These are phyloP conservation scores for Corvus hawaiiensis DNA, from an alignment of 2,113 vertebrate species.

Conservation along the genomic window DNA sequence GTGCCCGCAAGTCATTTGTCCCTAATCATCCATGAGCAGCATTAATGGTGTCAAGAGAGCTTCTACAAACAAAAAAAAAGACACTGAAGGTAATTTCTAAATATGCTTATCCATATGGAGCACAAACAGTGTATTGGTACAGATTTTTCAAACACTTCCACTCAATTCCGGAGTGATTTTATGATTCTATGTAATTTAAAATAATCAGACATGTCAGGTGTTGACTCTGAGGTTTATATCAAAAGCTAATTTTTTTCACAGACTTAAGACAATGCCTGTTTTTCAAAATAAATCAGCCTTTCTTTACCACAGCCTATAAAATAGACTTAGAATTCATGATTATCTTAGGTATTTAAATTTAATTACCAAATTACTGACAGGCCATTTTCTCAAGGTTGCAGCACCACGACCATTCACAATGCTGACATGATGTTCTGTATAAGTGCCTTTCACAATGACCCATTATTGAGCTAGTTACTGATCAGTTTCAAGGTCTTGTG, in stretches of 20 bases:
- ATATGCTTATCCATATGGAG: not conserved
- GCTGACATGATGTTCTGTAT: not conserved
- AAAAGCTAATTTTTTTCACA: not conserved
- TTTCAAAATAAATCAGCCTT: not conserved
- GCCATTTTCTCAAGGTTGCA: not conserved
- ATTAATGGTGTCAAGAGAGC: not conserved
- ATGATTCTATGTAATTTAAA: not conserved
- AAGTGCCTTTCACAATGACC: not conserved
- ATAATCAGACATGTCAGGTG: not conserved
- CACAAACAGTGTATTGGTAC: not conserved
- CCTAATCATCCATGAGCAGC: not conserved
- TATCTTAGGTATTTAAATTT: not conserved
- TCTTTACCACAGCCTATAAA: not conserved
- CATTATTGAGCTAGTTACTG: not conserved
- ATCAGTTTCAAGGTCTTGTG: not conserved
- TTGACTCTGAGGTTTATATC: not conserved
- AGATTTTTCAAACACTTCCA: not conserved
- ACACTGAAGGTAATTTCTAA: not conserved
- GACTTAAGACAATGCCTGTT: not conserved
- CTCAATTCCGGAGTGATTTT: not conserved
- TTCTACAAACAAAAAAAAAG: not conserved
- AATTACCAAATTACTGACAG: not conserved
- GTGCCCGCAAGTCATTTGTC: rapidly evolving
- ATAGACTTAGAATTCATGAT: not conserved
- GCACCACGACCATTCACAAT: not conserved